Evolutionary conservation across 2,113 vertebrate species (phyloP), one percentile per base, ranked within the genome.

Genomic region (Hystrix cristata): DNA sequence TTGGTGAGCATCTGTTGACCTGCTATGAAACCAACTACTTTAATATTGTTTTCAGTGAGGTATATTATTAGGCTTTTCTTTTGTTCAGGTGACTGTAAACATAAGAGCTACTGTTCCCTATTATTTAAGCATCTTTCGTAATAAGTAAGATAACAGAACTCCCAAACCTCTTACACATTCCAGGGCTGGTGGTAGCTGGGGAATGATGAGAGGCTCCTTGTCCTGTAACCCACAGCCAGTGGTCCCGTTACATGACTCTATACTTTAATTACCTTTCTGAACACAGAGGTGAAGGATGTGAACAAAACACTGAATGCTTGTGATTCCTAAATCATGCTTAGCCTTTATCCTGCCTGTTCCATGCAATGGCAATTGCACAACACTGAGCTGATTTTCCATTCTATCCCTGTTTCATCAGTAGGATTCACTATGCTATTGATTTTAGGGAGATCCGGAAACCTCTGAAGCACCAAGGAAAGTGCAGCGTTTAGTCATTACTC

Each of bases 61-160:
- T 67, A 69, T 6, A 60, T 92, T 80, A 62, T 69, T 92, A 90
- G 43, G 53, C 15, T 60, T 94, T 84, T 91, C 25, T 94, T 91
- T 90, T 55, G 43, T 92, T 86, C 15, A 25, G 34, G 55, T 62
- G 43, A 21, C 65, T 94, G 74, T 60, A 89, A 95, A 59, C 59
- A 62, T 69, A 69, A 60, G 38, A 94, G 53, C 4, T 55, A 51
- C 29, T 43, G 0, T 96, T 67, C 16, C 15, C 51, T 79, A 38
- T 76, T 67, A 55, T 69, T 88, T 69, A 38, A 95, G 19, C 53
- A 67, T 82, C 14, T 93, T 96, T 95, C 79, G 34, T 51, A 80
- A n/a, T n/a, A 78, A 87, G 64, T 71, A 64, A 88, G 27, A 81
- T 76, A 69, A 86, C 69, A 78, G 74, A 64, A 13, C 29, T 92